Percentiles rank a stretch among this genome's conserved stretches.
phyloP scores from a whole-genome alignment of 2,888 invertebrate genomes.

The Watsonalla binaria region DNA sequence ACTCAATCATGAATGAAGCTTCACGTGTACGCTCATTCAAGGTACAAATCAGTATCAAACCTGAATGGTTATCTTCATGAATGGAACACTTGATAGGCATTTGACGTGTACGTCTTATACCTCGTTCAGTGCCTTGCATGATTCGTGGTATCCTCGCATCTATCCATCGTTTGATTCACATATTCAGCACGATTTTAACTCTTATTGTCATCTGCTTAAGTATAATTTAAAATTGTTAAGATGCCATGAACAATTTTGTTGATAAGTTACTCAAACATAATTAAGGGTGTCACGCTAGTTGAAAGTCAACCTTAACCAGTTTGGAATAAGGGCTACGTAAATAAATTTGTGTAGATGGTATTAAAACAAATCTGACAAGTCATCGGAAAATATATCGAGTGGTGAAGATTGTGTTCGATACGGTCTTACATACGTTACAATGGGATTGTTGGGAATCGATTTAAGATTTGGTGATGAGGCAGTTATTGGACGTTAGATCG shows the following conservation, averaged over 20 bases:
- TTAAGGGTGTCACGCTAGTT: not conserved
- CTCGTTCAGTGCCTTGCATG: not conserved
- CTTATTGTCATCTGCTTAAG: not conserved
- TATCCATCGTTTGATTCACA: not conserved
- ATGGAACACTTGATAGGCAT: constrained; percentile 53
- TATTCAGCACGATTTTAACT: not conserved
- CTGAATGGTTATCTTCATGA: constrained; percentile 58
- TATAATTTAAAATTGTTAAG: not conserved
- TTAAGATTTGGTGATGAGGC: constrained; percentile 43
- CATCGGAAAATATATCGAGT: constrained; percentile 47
- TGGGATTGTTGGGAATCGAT: constrained; percentile 48
- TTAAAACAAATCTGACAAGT: constrained; percentile 38
- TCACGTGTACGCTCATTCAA: constrained; percentile 29
- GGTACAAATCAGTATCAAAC: constrained; percentile 29
- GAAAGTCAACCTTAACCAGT: not conserved
- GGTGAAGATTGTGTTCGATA: constrained; percentile 55
- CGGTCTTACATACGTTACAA: constrained; percentile 46
- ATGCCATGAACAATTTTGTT: not conserved
- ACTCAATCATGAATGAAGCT: constrained; percentile 28
- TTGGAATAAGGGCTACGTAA: not conserved
- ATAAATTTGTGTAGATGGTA: constrained; percentile 4
- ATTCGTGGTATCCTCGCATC: not conserved
- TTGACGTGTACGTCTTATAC: constrained; percentile 36
- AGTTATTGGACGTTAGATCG: constrained; percentile 32
- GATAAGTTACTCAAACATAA: not conserved